These are phyloP conservation scores for Hycleus phaleratus DNA, from an alignment of 1,140 invertebrate species.

Conservation along the genomic window DNA sequence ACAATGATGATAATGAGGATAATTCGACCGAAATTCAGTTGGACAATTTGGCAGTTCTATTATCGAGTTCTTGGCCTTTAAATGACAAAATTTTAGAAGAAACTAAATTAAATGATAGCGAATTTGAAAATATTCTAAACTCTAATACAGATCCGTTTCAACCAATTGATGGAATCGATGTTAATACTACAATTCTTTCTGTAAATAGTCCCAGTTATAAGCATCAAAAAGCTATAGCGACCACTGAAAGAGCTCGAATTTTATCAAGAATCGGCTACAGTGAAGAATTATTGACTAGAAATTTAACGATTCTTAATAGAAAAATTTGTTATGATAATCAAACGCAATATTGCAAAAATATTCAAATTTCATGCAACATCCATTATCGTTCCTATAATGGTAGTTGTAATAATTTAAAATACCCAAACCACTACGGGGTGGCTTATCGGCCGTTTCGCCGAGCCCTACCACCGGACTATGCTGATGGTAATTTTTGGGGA, in stretches of 20 bases:
- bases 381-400: conserved; percentile 66
- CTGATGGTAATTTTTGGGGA: conserved; percentile 51
- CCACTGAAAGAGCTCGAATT: conserved; percentile 48
- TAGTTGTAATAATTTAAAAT: conserved; percentile 68
- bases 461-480: conserved; percentile 63
- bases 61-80: conserved; percentile 17
- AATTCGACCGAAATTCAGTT: conserved; percentile 22
- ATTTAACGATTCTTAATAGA: conserved; percentile 30
- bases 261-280: conserved; percentile 55
- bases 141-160: neutral
- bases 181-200: conserved; percentile 39
- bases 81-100: conserved; percentile 33
- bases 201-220: conserved; percentile 54
- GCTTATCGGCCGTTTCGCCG: conserved; percentile 71
- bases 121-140: neutral
- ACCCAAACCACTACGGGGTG: conserved; percentile 59
- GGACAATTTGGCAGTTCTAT: conserved; percentile 7
- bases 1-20: conserved; percentile 46
- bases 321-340: conserved; percentile 9
- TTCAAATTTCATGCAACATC: neutral
- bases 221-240: conserved; percentile 60
- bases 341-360: conserved; percentile 11
- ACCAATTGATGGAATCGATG: conserved; percentile 3
- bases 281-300: conserved; percentile 56
- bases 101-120: conserved; percentile 40